Evolutionary conservation across 64 coral and sea anemone species (phyloP).

Genomic region (Acropora tenuis): DNA sequence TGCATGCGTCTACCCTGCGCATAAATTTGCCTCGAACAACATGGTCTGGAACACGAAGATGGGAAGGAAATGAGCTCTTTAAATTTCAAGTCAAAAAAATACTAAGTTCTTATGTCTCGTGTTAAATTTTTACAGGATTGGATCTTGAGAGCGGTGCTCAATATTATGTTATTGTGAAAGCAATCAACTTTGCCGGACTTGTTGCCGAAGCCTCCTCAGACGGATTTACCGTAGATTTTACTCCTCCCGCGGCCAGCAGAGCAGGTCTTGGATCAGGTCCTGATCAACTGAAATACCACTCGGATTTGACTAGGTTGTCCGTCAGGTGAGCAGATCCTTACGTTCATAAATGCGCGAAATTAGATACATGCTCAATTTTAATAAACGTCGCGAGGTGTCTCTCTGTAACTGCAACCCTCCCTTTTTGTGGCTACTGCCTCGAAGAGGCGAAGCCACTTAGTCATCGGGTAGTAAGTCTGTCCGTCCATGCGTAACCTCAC

Average conservation of each 20-base stretch:
- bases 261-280: conserved; percentile 38
- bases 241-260: conserved; percentile 42
- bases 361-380: too few relatives aligned
- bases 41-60: too few relatives aligned
- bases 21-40: too few relatives aligned
- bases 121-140: conserved; percentile 19
- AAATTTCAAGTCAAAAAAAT: background rate
- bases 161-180: conserved; percentile 72
- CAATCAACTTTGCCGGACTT: conserved; percentile 66
- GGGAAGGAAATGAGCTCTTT: background rate
- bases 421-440: too few relatives aligned
- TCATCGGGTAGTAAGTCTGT: too few relatives aligned
- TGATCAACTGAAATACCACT: conserved; percentile 25
- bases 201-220: conserved; percentile 60
- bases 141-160: conserved; percentile 62
- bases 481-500: too few relatives aligned
- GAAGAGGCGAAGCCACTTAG: too few relatives aligned
- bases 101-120: too few relatives aligned
- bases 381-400: too few relatives aligned
- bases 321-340: background rate
- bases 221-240: conserved; percentile 88
- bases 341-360: too few relatives aligned
- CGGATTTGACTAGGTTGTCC: conserved; percentile 1
- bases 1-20: too few relatives aligned
- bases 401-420: too few relatives aligned